Conservation (phyloP, 2,797 vertebrate species). For the Amblyraja radiata region DNA sequence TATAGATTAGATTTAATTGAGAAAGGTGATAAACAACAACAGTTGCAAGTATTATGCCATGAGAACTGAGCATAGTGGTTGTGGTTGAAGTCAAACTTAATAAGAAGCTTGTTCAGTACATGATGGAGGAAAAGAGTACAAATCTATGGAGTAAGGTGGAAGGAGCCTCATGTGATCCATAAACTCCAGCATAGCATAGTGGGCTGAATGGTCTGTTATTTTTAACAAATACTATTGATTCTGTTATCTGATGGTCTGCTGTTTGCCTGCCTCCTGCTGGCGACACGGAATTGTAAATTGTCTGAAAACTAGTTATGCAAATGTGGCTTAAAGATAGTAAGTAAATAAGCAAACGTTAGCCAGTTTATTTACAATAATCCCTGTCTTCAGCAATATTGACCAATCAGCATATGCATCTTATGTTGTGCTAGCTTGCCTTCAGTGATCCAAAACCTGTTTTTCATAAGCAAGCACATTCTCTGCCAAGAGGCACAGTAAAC, state of each 20-base stretch:
- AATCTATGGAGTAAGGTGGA: neutral
- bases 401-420: neutral
- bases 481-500: constrained; percentile 51
- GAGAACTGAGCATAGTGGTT: neutral
- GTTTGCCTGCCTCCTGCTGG: neutral
- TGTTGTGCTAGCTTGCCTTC: neutral
- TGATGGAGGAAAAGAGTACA: neutral
- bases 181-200: neutral
- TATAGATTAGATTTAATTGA: too few relatives aligned
- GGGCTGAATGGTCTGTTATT: neutral
- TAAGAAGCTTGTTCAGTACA: neutral
- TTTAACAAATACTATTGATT: neutral
- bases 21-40: too few relatives aligned
- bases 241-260: neutral
- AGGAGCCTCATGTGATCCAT: neutral
- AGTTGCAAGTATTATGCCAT: too few relatives aligned
- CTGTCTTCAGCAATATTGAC: neutral
- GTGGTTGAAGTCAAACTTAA: neutral
- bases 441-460: constrained; percentile 49
- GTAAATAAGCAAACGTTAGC: neutral
- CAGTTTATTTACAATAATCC: neutral
- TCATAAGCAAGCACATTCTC: constrained; percentile 42
- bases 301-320: neutral
- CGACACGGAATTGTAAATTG: neutral
- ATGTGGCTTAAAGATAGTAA: too few relatives aligned